Evolutionary conservation across 2,888 invertebrate species (phyloP).

Genomic region (Dromius quadrimaculatus): DNA sequence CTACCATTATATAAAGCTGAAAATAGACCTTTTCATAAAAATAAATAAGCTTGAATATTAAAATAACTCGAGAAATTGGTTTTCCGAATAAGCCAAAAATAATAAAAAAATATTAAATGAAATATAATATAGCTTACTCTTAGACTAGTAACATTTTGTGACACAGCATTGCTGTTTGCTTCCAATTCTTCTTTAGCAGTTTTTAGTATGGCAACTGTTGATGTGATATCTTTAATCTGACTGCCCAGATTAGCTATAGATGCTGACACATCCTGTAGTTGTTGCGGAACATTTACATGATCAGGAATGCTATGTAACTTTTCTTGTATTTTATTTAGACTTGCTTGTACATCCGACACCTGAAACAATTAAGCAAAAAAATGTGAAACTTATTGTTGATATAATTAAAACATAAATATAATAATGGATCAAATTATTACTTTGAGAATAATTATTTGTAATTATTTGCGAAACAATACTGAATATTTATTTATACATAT

Average conservation of each 20-base stretch:
- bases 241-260: constrained; percentile 74
- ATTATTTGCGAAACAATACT: too few relatives aligned
- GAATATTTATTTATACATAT: too few relatives aligned
- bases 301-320: constrained; percentile 73
- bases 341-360: constrained; percentile 66
- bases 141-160: constrained; percentile 58
- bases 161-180: constrained; percentile 53
- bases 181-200: constrained; percentile 58
- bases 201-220: constrained; percentile 63
- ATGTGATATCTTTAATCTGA: constrained; percentile 68
- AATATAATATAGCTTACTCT: constrained; percentile 55
- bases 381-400: too few relatives aligned
- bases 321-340: constrained; percentile 70
- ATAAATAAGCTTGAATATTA: constrained; percentile 25
- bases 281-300: constrained; percentile 71
- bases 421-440: background rate
- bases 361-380: constrained; percentile 57
- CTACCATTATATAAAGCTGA: too few relatives aligned
- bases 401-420: background rate
- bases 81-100: too few relatives aligned
- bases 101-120: background rate
- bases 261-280: constrained; percentile 69
- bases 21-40: constrained; percentile 1
- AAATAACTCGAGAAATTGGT: too few relatives aligned
- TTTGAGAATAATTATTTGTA: too few relatives aligned